phyloP scores from a whole-genome alignment of 2,113 vertebrate genomes.

The Gila orcuttii region DNA sequence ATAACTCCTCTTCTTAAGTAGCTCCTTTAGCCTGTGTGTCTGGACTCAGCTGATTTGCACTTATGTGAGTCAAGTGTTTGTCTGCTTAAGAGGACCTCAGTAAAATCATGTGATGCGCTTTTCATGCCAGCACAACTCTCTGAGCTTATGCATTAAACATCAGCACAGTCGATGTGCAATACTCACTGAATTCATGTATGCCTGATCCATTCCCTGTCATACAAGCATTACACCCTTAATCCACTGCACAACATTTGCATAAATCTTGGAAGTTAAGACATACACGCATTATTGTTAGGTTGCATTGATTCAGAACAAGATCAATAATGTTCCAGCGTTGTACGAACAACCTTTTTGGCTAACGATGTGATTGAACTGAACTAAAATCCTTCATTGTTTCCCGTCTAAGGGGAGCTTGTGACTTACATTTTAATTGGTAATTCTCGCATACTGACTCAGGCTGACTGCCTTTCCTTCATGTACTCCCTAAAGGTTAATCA shows the following conservation, averaged over 20 bases:
- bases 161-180: slow-evolving; percentile 5
- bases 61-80: slow-evolving; percentile 26
- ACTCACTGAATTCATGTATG: slow-evolving; percentile 1
- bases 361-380: slow-evolving; percentile 21
- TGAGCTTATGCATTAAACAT: slow-evolving; percentile 32
- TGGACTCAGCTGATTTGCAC: slow-evolving; percentile 33
- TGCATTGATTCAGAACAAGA: slow-evolving; percentile 2
- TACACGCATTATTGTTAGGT: background rate
- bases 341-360: background rate
- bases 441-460: background rate
- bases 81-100: background rate
- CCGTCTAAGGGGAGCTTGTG: background rate
- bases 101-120: background rate
- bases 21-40: background rate
- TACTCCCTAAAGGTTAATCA: slow-evolving; percentile 23
- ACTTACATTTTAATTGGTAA: slow-evolving; percentile 4
- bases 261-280: background rate
- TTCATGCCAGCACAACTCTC: background rate
- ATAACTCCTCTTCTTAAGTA: slow-evolving; percentile 22
- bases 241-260: background rate
- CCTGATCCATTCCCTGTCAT: background rate
- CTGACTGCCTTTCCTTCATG: background rate
- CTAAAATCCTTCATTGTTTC: slow-evolving; percentile 17
- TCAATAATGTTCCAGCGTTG: background rate
- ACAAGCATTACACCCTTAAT: background rate